Base-by-base conservation (phyloP, 2,113 vertebrate species). In the Austrofundulus limnaeus region DNA sequence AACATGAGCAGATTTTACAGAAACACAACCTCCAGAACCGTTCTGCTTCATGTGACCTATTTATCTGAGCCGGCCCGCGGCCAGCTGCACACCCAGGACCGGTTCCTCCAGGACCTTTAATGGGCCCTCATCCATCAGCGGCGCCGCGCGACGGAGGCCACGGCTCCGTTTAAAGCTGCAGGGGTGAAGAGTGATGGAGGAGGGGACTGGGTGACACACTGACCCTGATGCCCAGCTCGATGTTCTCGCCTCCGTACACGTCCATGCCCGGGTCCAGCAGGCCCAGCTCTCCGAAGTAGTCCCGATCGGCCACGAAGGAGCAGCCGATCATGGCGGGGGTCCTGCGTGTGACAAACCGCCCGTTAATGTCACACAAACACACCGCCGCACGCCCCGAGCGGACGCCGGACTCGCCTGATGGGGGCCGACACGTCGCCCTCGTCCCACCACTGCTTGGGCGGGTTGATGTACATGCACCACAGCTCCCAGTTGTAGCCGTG, bases 401-500 rank as follows among this genome's bases (percentile, higher is more conserved):
- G n/a, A n/a, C n/a, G n/a, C n/a, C n/a, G n/a, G n/a, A 1, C 73
- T 9, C 75, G 93, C 97, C 96, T 98, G 92, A 99, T 99, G 48
- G 97, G 96, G 24, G 97, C 94, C 0, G 95, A 94, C 53, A 92
- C 93, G 88, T 99, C 96, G 2, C 95, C 96, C 0, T 94, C 93
- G 0, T 99, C 95, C 96, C 95, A 97, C 97, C 97, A 99, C 85
- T 96, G 94, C 77, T 95, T 96, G 0, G 95, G 96, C 0, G 97
- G 97, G 82, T 92, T 97, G 90, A 98, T 98, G 89, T 98, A 99
- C 96, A 98, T 98, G 88, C 97, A 99, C 97, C 97, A 99, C 51
- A 99, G 92, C 89, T 99, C 96, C 97, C 97, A 99, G 89, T 94
- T 98, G 92, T 96, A 98, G 25, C 96, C 96, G 0, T 98, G 97